Base-by-base conservation (phyloP, 2,888 invertebrate genomes). In the Diarsia mendica region DNA sequence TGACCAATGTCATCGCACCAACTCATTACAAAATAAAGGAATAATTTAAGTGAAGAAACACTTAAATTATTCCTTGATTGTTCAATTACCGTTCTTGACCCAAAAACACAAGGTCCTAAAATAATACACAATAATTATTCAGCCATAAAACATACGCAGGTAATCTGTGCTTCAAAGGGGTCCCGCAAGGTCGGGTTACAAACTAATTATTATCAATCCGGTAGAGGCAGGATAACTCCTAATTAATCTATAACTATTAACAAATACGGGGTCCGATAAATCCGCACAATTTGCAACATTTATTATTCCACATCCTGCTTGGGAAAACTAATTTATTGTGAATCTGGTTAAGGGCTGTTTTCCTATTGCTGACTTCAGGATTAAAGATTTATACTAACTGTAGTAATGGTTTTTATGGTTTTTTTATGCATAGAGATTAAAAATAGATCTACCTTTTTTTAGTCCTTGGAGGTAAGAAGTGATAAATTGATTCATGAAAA, bases 131-230 rank as follows among this genome's bases (percentile, higher is more conserved):
- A 53, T 39, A 44, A 63, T 63, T 39, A 48, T 51, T 46, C 51
- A 49, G 20, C 46, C n/a, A 81, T 69, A 69, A 81, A 73, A 67
- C 77, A 82, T 65, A 60, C 51, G 23, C 77, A 70, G 67, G 82
- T 82, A 82, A 77, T 71, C 72, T 77, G 48, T 65, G 60, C 61
- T 66, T 20, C 46, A 18, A 49, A 55, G 55, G 55, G 68, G 39
- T 23, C 55, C 53, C 60, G 20, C 70, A 77, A 85, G 89, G 86
- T 88, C 84, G 83, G 81, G 82, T 77, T 79, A 82, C 85, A 83
- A 89, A 89, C 89, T 87, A 89, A 87, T 89, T 89, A 89, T 89
- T 89, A 87, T 87, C 89, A 86, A 83, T 86, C 87, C 86, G 69
- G 73, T 66, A 65, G 68, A 73, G 53, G 77, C 67, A 85, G 78